A percentile compares a stretch with the other conserved stretches of the same genome.
Conservation (phyloP, 2,113 vertebrate species). For the Neopipo cinnamomea region DNA sequence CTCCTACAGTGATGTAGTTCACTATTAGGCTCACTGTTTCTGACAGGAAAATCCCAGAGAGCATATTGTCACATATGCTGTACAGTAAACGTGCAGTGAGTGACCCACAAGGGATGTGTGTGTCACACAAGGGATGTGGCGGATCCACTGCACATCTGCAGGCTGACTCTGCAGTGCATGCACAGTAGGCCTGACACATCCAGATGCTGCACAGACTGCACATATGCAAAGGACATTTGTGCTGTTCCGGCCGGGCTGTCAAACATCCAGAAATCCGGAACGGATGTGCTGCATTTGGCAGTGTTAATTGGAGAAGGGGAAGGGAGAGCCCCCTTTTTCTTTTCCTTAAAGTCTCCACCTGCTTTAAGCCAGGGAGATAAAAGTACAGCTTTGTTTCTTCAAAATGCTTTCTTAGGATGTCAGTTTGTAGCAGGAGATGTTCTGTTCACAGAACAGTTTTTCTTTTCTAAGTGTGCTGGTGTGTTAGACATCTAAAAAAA, state of each 20-base stretch:
- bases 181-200: not conserved
- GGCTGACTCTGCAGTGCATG: not conserved
- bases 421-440: not conserved
- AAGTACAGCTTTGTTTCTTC: constrained; percentile 13
- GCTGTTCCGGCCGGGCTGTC: not conserved
- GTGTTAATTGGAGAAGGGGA: constrained; percentile 1
- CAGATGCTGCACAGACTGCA: constrained; percentile 51
- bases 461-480: not conserved
- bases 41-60: not conserved
- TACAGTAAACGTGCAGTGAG: not conserved
- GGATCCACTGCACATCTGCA: not conserved
- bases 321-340: not conserved
- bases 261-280: not conserved
- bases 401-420: not conserved
- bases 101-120: not conserved
- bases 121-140: not conserved
- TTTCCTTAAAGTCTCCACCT: constrained; percentile 23
- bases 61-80: not conserved
- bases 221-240: constrained; percentile 20
- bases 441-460: not conserved
- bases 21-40: not conserved
- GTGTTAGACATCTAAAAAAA: not conserved
- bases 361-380: constrained; percentile 5
- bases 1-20: not conserved
- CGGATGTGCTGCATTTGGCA: not conserved